Base-by-base conservation (phyloP, 1,140 invertebrate species). In the Ganaspis sp. region DNA sequence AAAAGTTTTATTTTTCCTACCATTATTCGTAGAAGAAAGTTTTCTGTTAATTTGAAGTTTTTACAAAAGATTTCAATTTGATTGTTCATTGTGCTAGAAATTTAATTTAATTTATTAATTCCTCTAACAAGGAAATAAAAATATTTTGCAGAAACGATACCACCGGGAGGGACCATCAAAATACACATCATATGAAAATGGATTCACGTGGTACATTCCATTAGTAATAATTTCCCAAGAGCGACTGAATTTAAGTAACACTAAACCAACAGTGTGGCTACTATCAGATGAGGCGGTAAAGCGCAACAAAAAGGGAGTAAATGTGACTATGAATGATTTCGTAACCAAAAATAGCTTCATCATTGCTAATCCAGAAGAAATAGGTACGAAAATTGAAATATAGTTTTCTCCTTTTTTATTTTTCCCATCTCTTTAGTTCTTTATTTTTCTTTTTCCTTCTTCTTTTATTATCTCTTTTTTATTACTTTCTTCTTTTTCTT, bases 291-390 rank as follows among this genome's bases (percentile, higher is more conserved):
- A 64, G 92, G 69, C 89, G 87, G 69, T 89, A 93, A 73, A 84
- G 29, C n/a, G 45, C 42, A 72, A 49, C 23, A 9, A 73, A 54
- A 23, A 38, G 12, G 53, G 53, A 54, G 26, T 49, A 19, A 88
- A 84, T 37, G 71, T 95, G 4, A 85, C 83, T 4, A 73, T 89
- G 0, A 37, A 78, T 1, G 88, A 94, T 75, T 86, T 94, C 81
- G 92, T 94, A 1, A 79, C 82, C 11, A 89, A 90, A 21, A 87
- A 94, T 19, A 82, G 93, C 34, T 96, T 95, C 78, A 92, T 96
- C 58, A 94, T 96, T 49, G 91, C 95, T 0, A 96, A 96, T 89
- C 95, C 95, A n/a, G 95, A 95, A 77, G 95, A 96, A 89, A 95
- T 96, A 81, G 95, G 94, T 95, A 90, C 84, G 83, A 4, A 58